Evolutionary conservation across 2,113 vertebrate species (phyloP).

Genomic region (Butorides virescens): DNA sequence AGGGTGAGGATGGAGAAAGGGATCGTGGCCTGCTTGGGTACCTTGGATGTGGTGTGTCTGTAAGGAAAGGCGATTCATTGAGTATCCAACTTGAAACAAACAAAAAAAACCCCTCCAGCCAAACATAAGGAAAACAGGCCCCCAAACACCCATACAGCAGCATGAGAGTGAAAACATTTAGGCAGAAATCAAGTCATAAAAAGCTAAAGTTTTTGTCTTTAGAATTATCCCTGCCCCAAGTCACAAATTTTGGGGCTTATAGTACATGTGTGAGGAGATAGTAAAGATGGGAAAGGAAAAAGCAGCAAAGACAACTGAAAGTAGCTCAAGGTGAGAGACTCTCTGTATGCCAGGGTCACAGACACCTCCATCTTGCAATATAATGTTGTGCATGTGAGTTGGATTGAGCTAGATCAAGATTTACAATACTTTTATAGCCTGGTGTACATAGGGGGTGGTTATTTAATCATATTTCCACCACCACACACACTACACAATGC

Average conservation of each 20-base stretch:
- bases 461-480: not conserved
- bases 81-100: not conserved
- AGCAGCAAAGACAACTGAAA: not conserved
- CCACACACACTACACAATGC: too few species aligned
- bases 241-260: not conserved
- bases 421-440: not conserved
- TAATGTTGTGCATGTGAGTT: not conserved
- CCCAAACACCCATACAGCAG: not conserved
- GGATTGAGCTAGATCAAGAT: not conserved
- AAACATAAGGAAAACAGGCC: not conserved
- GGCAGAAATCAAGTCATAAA: not conserved
- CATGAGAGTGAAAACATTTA: not conserved
- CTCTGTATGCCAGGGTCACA: not conserved
- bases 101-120: not conserved
- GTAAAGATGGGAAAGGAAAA: not conserved
- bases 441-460: not conserved
- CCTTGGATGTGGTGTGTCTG: slow-evolving; percentile 41
- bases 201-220: not conserved
- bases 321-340: not conserved
- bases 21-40: slow-evolving; percentile 70
- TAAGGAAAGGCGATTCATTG: not conserved
- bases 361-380: not conserved
- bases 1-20: slow-evolving; percentile 78
- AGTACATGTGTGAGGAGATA: not conserved
- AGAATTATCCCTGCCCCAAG: not conserved